Evolutionary conservation across 1,140 invertebrate genomes (phyloP).

Genomic region (Pissodes strobi): DNA sequence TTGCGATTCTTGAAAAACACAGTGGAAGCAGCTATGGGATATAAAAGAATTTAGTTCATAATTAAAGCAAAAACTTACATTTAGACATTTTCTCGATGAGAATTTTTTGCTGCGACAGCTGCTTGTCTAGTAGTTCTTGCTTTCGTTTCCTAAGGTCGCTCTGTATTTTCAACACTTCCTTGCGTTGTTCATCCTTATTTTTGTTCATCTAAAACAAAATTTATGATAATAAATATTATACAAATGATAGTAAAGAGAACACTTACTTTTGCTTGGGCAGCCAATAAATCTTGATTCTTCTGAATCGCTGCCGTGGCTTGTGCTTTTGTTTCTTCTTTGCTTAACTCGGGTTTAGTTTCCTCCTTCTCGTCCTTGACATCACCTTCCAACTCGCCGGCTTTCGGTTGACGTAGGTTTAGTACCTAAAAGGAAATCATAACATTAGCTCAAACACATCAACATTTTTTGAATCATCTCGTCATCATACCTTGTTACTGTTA

Average conservation of each 20-base stretch:
- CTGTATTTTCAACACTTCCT: conserved; percentile 72
- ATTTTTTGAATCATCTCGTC: too few species aligned
- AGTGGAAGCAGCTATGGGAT: too few species aligned
- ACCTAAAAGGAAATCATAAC: conserved; percentile 32
- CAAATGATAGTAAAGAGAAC: not conserved
- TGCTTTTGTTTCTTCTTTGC: conserved; percentile 52
- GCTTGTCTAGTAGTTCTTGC: conserved; percentile 77
- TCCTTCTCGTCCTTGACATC: conserved; percentile 45
- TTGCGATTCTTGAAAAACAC: too few species aligned
- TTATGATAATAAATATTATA: conserved; percentile 50
- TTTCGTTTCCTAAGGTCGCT: conserved; percentile 76
- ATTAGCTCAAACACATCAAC: not conserved
- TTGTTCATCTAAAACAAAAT: conserved; percentile 56
- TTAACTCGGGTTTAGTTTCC: conserved; percentile 21
- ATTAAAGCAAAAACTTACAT: conserved; percentile 55
- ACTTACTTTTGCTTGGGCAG: conserved; percentile 62
- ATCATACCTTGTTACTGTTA: conserved; percentile 56
- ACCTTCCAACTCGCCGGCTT: conserved; percentile 55
- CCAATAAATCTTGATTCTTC: conserved; percentile 67
- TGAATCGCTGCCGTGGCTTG: conserved; percentile 64
- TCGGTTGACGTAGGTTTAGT: conserved; percentile 59
- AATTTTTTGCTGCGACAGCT: conserved; percentile 75
- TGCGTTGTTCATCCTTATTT: conserved; percentile 68
- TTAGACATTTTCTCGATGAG: conserved; percentile 76
- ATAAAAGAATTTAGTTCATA: too few species aligned